Evolutionary conservation across 1,140 invertebrate genomes (phyloP).

Genomic region (Olivierus martensii): DNA sequence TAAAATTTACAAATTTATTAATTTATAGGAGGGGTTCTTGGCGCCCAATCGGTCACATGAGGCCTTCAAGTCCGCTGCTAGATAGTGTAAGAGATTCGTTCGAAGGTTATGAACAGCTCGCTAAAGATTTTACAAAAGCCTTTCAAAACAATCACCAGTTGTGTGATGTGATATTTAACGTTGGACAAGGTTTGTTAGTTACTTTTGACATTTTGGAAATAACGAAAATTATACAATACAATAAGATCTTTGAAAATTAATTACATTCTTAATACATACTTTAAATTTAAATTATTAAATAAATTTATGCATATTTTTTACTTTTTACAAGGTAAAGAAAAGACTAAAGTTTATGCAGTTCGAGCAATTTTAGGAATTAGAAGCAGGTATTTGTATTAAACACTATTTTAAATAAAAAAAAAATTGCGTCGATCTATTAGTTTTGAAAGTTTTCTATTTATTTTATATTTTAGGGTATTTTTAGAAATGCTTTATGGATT

Average conservation of each 20-base stretch:
- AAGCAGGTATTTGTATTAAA: slow-evolving; percentile 45
- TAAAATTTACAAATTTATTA: no score
- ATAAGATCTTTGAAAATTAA: not conserved
- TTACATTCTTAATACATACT: not conserved
- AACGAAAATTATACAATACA: not conserved
- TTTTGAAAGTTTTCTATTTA: slow-evolving; percentile 7
- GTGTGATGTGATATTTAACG: slow-evolving; percentile 81
- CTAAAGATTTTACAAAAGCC: slow-evolving; percentile 78
- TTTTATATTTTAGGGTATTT: slow-evolving; percentile 42
- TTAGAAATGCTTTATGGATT: slow-evolving; percentile 93
- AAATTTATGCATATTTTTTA: not conserved
- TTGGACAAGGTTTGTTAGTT: slow-evolving; percentile 62
- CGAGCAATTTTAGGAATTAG: slow-evolving; percentile 78
- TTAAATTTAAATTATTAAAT: not conserved
- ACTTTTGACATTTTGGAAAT: not conserved
- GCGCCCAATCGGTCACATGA: slow-evolving; percentile 84
- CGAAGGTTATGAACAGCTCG: slow-evolving; percentile 84
- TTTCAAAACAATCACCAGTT: slow-evolving; percentile 64
- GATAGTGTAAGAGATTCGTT: slow-evolving; percentile 79
- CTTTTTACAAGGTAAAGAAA: slow-evolving; percentile 40
- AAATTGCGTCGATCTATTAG: not conserved
- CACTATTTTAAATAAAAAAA: not conserved
- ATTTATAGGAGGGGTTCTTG: slow-evolving; percentile 57
- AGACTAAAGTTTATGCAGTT: slow-evolving; percentile 75
- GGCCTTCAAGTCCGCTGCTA: slow-evolving; percentile 77